phyloP scores from a whole-genome alignment of 2,797 vertebrate genomes.

The Notamacropus eugenii region DNA sequence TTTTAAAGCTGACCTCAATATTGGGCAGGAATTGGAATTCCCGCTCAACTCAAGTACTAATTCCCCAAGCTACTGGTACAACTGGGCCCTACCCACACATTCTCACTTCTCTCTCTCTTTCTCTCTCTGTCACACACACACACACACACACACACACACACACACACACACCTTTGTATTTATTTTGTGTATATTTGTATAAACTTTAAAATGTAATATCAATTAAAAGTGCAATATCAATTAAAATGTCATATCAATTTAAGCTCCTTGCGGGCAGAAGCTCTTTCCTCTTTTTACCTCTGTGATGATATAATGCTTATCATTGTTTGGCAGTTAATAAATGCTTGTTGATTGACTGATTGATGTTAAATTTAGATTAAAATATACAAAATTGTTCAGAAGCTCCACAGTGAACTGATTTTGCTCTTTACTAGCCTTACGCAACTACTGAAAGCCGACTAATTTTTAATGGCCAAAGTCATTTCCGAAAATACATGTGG shows the following conservation, averaged over 20 bases:
- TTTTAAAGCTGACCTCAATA: neutral
- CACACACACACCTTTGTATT: neutral
- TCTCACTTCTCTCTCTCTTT: too few species aligned
- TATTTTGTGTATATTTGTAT: neutral
- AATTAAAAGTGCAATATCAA: too few species aligned
- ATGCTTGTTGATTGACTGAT: neutral
- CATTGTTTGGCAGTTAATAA: neutral
- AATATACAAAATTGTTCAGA: neutral
- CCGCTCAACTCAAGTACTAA: neutral
- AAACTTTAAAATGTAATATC: neutral
- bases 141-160: too few species aligned
- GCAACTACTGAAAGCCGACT: neutral
- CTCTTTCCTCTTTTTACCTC: neutral
- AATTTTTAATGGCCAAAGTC: neutral
- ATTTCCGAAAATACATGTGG: neutral
- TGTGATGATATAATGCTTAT: neutral
- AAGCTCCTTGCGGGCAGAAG: neutral
- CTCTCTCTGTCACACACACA: too few species aligned
- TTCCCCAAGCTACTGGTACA: neutral
- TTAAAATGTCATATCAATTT: neutral
- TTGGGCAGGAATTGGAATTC: neutral
- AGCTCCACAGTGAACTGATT: neutral
- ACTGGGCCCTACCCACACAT: neutral
- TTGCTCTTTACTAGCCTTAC: neutral
- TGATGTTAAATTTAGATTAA: neutral